Evolutionary conservation across 2,113 vertebrate genomes (phyloP).

Genomic region (Malurus alboscapulatus): DNA sequence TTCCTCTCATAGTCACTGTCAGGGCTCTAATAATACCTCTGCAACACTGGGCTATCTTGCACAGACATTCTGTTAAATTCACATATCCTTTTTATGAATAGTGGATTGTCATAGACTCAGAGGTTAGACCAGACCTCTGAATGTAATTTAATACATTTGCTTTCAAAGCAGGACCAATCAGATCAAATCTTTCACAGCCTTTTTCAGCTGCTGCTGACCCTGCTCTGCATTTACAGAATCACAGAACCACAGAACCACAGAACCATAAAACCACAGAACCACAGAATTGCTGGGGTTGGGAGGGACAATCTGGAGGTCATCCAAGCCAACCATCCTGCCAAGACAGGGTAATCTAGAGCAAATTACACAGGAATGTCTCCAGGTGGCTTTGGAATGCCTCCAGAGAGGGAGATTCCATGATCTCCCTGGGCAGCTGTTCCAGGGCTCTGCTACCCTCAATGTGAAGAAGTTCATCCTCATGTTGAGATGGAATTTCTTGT

Average conservation of each 20-base stretch:
- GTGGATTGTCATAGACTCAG: background rate
- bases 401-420: no score
- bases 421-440: background rate
- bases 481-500: background rate
- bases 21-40: background rate
- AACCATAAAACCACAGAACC: background rate
- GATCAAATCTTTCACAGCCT: background rate
- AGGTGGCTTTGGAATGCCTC: background rate
- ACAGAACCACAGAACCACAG: background rate
- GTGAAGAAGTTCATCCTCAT: background rate
- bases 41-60: background rate
- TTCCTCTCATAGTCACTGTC: background rate
- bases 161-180: background rate
- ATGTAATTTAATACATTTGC: background rate
- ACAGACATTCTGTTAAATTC: background rate
- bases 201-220: background rate
- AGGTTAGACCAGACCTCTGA: background rate
- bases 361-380: background rate
- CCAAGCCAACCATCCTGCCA: background rate
- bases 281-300: background rate
- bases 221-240: background rate
- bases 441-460: background rate
- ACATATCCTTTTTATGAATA: accelerated
- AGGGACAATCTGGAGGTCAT: background rate
- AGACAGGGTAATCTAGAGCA: background rate